phyloP scores from a whole-genome alignment of 2,888 invertebrate species.

The Cephonodes hylas region DNA sequence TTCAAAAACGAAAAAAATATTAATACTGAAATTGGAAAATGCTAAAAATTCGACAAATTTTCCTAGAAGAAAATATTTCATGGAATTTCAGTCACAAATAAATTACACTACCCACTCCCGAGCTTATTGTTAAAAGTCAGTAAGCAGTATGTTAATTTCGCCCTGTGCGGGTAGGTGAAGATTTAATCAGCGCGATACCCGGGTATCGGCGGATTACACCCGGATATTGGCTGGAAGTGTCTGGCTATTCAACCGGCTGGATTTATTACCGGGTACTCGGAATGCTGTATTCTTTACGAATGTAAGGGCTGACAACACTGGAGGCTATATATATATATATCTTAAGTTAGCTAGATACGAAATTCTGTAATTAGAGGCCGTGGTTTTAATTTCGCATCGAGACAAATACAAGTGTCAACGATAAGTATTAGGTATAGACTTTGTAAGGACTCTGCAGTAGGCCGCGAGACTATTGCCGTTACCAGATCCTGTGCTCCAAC shows the following conservation, averaged over 20 bases:
- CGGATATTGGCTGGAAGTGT: constrained; percentile 7
- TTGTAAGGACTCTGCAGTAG: too few relatives aligned
- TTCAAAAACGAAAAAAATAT: too few relatives aligned
- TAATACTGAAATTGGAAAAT: too few relatives aligned
- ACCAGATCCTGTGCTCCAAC: too few relatives aligned
- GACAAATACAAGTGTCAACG: too few relatives aligned
- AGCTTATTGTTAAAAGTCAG: background rate
- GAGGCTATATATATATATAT: background rate
- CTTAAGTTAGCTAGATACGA: too few relatives aligned
- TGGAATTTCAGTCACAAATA: background rate
- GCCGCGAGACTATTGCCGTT: too few relatives aligned
- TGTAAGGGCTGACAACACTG: background rate
- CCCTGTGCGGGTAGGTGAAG: constrained; percentile 16
- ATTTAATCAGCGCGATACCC: constrained; percentile 1
- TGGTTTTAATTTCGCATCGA: too few relatives aligned
- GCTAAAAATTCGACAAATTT: too few relatives aligned
- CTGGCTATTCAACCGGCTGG: constrained; percentile 4
- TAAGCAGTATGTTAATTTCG: background rate
- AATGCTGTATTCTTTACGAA: constrained; percentile 1
- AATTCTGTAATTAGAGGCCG: too few relatives aligned
- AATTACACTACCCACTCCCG: background rate
- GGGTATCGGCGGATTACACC: background rate
- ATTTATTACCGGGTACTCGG: background rate
- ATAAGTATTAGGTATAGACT: too few relatives aligned
- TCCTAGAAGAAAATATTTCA: too few relatives aligned